Percentiles rank a stretch among this genome's conserved stretches.
Evolutionary conservation across 2,113 vertebrate genomes (phyloP).

Genomic region (Ophthalmolycus amberensis): DNA sequence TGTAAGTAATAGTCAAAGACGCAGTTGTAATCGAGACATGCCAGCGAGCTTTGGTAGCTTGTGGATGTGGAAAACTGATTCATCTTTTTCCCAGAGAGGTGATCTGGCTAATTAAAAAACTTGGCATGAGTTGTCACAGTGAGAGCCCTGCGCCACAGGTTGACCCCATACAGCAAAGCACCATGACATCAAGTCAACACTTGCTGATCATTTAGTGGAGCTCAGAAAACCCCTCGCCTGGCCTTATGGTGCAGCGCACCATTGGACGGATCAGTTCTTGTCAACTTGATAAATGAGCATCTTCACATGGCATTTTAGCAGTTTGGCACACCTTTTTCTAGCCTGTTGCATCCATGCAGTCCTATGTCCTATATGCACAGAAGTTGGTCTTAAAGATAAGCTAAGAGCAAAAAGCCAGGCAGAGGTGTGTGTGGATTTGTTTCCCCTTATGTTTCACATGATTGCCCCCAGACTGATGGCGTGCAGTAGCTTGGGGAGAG

Average conservation of each 20-base stretch:
- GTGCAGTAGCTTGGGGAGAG: conserved; percentile 54
- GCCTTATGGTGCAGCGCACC: neutral
- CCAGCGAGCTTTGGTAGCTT: neutral
- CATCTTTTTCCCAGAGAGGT: conserved; percentile 46
- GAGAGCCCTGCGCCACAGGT: conserved; percentile 42
- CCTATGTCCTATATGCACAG: neutral
- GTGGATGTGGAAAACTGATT: conserved; percentile 27
- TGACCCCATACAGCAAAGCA: conserved; percentile 50
- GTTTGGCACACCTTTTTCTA: neutral
- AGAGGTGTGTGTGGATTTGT: conserved; percentile 43
- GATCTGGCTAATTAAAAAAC: conserved; percentile 74
- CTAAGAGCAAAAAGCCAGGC: neutral
- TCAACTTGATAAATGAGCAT: neutral
- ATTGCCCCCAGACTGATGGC: conserved; percentile 74
- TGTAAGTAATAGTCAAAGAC: neutral
- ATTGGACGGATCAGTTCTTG: neutral
- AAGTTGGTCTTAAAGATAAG: neutral
- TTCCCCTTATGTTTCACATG: conserved; percentile 60
- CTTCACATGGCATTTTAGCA: neutral
- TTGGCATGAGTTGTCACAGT: conserved; percentile 65
- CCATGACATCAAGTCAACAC: conserved; percentile 11
- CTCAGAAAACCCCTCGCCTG: neutral
- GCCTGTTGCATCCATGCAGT: neutral
- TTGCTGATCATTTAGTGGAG: conserved; percentile 59
- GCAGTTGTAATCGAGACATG: conserved; percentile 5